Base-by-base conservation (phyloP, 2,113 vertebrate genomes). In the Setophaga coronata region DNA sequence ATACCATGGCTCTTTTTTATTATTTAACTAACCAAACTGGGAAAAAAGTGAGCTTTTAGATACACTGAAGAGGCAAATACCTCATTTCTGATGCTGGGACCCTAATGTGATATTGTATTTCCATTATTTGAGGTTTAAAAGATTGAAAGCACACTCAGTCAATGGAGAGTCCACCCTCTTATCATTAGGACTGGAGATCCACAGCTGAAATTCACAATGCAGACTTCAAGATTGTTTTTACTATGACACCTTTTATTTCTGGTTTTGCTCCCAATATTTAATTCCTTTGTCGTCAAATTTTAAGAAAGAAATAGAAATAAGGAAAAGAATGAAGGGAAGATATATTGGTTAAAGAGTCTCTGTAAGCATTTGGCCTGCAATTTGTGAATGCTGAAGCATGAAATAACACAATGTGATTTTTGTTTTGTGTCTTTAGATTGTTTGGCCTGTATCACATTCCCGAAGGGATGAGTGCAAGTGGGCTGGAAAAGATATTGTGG, bases 401-500 rank as follows among this genome's bases (percentile, higher is more conserved):
- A 96, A 95, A 96, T 94, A 93, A 64, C 48, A 76, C 72, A 88
- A 93, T 62, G 34, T 91, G 90, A 93, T 96, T 92, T 97, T 97
- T 97, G n/a, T 97, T 97, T 76, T 97, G 12, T 97, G 82, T 91
- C 95, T 97, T 93, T 97, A 99, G 99, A 99, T 99, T 98, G 96
- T 98, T 50, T 99, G 99, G 99, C 98, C 98, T 88, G 98, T 99
- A 51, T 99, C 99, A 96, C 97, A 98, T 79, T 98, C 98, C 95
- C 98, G 98, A 92, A 98, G 99, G 94, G 99, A 99, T 94, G 99
- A 99, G 96, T 99, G 99, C 97, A 99, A 99, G 94, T 99, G 99
- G 99, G 99, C 99, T 95, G 99, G 99, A 95, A 99, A 99, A 98
- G 99, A 99, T 97, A 98, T 99, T 84, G 96, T 98, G 96, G 99